Evolutionary conservation across 2,888 invertebrate genomes (phyloP).

Genomic region (Drosophila koepferae): DNA sequence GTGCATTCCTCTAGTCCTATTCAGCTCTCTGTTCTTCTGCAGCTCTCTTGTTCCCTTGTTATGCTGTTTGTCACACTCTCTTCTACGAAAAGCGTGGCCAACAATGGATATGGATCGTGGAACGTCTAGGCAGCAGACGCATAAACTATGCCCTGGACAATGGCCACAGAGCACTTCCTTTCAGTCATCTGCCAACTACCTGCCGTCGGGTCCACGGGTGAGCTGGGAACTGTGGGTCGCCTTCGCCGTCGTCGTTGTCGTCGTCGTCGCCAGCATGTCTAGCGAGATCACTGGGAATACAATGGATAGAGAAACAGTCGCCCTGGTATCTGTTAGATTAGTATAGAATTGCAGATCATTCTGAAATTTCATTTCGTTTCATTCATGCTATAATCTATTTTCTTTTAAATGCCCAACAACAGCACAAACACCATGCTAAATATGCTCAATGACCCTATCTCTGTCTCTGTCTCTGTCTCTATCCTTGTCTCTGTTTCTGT

Average conservation of each 20-base stretch:
- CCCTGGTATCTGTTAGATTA: slow-evolving; percentile 69
- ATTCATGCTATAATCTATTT: slow-evolving; percentile 78
- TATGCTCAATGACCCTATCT: slow-evolving; percentile 47
- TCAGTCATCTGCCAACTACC: slow-evolving; percentile 53
- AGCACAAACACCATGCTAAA: slow-evolving; percentile 35
- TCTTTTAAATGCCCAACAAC: slow-evolving; percentile 72
- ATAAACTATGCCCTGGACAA: slow-evolving; percentile 73
- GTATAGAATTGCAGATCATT: slow-evolving; percentile 80
- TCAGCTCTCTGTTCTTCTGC: slow-evolving; percentile 27
- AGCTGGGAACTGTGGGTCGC: slow-evolving; percentile 35
- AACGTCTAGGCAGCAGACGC: slow-evolving; percentile 48
- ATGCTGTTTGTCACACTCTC: slow-evolving; percentile 72
- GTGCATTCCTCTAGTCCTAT: slow-evolving; percentile 35
- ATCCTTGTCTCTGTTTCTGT: background rate
- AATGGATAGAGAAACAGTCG: slow-evolving; percentile 50
- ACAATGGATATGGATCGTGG: slow-evolving; percentile 59
- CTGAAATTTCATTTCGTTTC: slow-evolving; percentile 77
- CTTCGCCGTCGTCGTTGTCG: background rate
- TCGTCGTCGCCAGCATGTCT: slow-evolving; percentile 73
- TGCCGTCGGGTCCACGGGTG: slow-evolving; percentile 38
- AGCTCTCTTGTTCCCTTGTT: slow-evolving; percentile 52
- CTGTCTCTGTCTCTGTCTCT: background rate
- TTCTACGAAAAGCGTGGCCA: slow-evolving; percentile 77
- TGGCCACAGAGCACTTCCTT: slow-evolving; percentile 69
- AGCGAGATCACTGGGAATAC: slow-evolving; percentile 65